Evolutionary conservation across 2,888 invertebrate genomes (phyloP).

Genomic region (Tachina fera): DNA sequence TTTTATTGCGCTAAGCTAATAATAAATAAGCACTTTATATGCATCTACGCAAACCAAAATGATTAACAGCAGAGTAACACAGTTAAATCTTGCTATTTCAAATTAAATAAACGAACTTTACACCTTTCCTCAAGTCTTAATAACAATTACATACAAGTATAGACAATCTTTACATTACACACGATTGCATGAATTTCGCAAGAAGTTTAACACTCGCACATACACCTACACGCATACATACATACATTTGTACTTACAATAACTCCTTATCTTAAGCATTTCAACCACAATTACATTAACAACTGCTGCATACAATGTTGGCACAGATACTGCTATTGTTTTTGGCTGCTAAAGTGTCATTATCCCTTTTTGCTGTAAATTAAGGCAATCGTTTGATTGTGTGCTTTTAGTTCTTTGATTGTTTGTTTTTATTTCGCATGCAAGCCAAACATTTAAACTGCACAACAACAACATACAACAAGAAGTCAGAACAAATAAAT

Average conservation of each 20-base stretch:
- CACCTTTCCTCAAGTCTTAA: constrained; percentile 43
- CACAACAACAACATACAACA: constrained; percentile 58
- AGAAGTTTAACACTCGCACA: constrained; percentile 20
- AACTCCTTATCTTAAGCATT: constrained; percentile 42
- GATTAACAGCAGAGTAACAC: not conserved
- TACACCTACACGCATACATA: not conserved
- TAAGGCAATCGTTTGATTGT: not conserved
- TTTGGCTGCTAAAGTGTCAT: constrained; percentile 73
- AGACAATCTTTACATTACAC: not conserved
- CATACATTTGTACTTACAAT: not conserved
- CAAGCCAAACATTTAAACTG: constrained; percentile 66
- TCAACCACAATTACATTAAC: constrained; percentile 69
- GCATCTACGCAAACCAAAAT: constrained; percentile 10
- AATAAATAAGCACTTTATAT: constrained; percentile 32
- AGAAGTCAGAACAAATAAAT: constrained; percentile 44
- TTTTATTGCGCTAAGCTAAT: constrained; percentile 27
- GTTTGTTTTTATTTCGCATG: constrained; percentile 39
- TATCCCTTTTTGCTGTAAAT: constrained; percentile 65
- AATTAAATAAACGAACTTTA: constrained; percentile 67
- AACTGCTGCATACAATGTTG: constrained; percentile 68
- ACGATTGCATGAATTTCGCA: not conserved
- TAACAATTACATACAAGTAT: constrained; percentile 16
- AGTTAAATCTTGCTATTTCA: constrained; percentile 56
- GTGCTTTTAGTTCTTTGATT: not conserved
- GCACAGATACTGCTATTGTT: constrained; percentile 56